Percentiles rank a stretch among this genome's conserved stretches.
phyloP scores from a whole-genome alignment of 1,140 invertebrate species.

The Monochamus saltuarius region DNA sequence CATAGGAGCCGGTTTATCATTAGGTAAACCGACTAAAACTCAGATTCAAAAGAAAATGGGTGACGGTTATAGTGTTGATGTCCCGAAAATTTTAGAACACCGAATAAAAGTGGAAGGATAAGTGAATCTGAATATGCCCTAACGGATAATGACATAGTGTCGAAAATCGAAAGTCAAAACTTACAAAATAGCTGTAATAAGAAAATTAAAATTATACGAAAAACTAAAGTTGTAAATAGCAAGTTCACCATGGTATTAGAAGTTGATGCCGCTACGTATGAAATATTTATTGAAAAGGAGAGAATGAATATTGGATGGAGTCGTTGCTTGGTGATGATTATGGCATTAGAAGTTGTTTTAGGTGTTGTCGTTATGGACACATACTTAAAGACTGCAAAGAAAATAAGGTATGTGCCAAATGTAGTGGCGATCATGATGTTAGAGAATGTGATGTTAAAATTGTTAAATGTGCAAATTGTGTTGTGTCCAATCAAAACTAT shows the following conservation, averaged over 20 bases:
- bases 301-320: conserved; percentile 19
- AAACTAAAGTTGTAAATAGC: conserved; percentile 1
- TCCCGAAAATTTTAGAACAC: conserved; percentile 15
- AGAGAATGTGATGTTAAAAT: conserved; percentile 16
- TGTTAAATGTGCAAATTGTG: conserved; percentile 16
- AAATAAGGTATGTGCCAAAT: conserved; percentile 18
- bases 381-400: conserved; percentile 12
- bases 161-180: conserved; percentile 21
- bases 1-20: too few species aligned
- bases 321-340: conserved; percentile 14
- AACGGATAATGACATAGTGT: conserved; percentile 9
- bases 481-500: conserved; percentile 16
- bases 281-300: too few species aligned
- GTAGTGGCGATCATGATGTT: conserved; percentile 21
- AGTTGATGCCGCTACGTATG: conserved; percentile 15
- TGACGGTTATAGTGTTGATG: too few species aligned
- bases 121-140: conserved; percentile 12
- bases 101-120: conserved; percentile 17
- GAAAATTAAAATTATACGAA: conserved; percentile 12
- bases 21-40: too few species aligned
- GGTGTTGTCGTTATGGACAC: conserved; percentile 16
- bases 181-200: conserved; percentile 7
- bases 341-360: conserved; percentile 16
- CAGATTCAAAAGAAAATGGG: too few species aligned
- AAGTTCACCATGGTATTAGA: conserved; percentile 10